Evolutionary conservation across 2,797 vertebrate species (phyloP).

Genomic region (Enteromius anoplus): DNA sequence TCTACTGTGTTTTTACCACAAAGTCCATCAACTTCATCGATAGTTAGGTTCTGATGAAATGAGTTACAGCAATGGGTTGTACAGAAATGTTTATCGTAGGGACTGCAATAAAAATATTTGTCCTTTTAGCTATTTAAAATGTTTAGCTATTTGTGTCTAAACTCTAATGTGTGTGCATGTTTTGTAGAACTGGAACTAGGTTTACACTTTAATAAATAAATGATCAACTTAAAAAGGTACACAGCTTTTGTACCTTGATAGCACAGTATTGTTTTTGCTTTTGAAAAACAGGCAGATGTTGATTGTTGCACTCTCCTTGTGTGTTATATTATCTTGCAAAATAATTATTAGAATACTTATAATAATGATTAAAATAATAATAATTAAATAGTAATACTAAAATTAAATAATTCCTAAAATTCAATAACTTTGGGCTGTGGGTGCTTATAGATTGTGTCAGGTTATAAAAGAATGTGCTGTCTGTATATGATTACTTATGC

Average conservation of each 20-base stretch:
- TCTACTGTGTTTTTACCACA: background rate
- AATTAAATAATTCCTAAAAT: background rate
- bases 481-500: background rate
- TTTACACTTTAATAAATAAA: background rate
- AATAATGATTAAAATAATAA: too few relatives aligned
- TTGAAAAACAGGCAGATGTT: background rate
- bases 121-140: background rate
- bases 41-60: background rate
- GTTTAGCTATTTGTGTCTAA: too few relatives aligned
- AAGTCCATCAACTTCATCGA: background rate
- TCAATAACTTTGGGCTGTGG: background rate
- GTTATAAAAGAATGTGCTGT: too few relatives aligned
- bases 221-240: background rate
- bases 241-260: background rate
- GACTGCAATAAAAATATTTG: background rate
- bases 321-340: background rate
- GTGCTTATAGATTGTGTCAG: too few relatives aligned
- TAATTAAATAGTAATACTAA: background rate
- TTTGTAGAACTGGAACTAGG: background rate
- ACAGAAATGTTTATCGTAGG: background rate
- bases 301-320: background rate
- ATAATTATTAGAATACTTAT: background rate
- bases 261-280: background rate
- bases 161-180: background rate
- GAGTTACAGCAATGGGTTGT: background rate